These are phyloP conservation scores for Pterophyllum scalare DNA, from an alignment of 2,113 vertebrate species.

Conservation along the genomic window DNA sequence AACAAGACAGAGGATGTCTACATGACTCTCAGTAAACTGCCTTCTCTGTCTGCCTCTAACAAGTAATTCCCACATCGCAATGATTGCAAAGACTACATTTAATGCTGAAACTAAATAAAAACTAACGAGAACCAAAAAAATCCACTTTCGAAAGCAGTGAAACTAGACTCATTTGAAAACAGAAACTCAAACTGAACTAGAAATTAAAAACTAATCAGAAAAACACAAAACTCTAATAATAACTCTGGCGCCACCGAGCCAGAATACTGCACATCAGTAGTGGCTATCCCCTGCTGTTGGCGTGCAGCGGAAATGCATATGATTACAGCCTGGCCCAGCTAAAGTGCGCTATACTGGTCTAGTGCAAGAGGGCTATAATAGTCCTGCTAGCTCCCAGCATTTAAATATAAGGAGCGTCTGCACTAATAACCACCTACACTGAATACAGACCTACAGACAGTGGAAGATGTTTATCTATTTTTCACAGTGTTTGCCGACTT, in stretches of 20 bases:
- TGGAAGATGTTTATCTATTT: conserved; percentile 5
- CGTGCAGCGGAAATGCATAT: conserved; percentile 24
- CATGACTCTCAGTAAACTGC: not conserved
- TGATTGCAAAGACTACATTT: not conserved
- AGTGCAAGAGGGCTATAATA: not conserved
- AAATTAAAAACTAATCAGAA: conserved; percentile 11
- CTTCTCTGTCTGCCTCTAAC: not conserved
- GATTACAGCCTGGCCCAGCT: conserved; percentile 32
- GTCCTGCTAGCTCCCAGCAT: conserved; percentile 2
- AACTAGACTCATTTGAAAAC: not conserved
- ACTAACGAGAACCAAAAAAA: not conserved
- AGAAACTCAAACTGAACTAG: not conserved
- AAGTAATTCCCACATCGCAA: not conserved
- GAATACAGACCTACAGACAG: not conserved
- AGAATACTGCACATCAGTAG: conserved; percentile 37
- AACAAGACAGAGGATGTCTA: not conserved
- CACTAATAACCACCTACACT: conserved; percentile 1
- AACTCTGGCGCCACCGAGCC: conserved; percentile 3
- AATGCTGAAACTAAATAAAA: not conserved
- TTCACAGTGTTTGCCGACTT: not conserved
- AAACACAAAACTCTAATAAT: conserved; percentile 9
- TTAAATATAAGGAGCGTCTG: conserved; percentile 1
- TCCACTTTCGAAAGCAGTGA: not conserved
- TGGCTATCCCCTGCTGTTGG: conserved; percentile 35
- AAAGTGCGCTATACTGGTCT: conserved; percentile 13